These are phyloP conservation scores for Patella ulyssiponensis DNA, from an alignment of 2,888 invertebrate species.

Conservation along the genomic window DNA sequence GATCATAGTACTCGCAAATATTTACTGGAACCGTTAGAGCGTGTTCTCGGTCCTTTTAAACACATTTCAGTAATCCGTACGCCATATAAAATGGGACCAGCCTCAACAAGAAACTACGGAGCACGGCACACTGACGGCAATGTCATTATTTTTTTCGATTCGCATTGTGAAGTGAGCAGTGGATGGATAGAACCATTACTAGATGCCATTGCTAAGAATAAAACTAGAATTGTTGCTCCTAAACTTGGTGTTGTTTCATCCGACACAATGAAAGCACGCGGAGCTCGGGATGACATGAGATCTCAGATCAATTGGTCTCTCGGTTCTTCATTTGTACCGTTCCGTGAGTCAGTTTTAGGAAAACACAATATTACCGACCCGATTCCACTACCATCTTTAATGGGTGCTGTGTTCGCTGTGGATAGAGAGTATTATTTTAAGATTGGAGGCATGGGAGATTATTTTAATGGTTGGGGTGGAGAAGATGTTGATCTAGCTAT, in stretches of 20 bases:
- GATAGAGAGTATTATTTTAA: not conserved
- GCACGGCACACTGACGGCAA: not conserved
- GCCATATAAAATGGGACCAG: not conserved
- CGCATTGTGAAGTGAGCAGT: not conserved
- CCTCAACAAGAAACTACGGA: not conserved
- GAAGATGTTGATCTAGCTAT: not conserved
- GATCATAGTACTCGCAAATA: not conserved
- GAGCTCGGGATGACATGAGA: not conserved
- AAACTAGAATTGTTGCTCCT: not conserved
- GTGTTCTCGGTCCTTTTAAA: not conserved
- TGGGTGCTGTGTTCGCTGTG: not conserved
- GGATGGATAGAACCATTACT: not conserved
- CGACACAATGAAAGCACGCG: not conserved
- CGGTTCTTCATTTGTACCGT: not conserved
- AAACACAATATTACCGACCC: not conserved
- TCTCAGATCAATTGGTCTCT: not conserved
- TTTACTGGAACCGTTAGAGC: not conserved
- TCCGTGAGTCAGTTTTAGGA: not conserved
- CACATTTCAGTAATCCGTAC: not conserved
- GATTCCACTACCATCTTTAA: not conserved
- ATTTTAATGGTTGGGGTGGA: slow-evolving; percentile 5
- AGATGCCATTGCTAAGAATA: not conserved
- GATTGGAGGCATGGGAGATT: not conserved
- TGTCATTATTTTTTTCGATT: not conserved
- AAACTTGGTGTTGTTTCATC: not conserved